Base-by-base conservation (phyloP, 2,888 invertebrate species). In the Leucoptera coffeella region DNA sequence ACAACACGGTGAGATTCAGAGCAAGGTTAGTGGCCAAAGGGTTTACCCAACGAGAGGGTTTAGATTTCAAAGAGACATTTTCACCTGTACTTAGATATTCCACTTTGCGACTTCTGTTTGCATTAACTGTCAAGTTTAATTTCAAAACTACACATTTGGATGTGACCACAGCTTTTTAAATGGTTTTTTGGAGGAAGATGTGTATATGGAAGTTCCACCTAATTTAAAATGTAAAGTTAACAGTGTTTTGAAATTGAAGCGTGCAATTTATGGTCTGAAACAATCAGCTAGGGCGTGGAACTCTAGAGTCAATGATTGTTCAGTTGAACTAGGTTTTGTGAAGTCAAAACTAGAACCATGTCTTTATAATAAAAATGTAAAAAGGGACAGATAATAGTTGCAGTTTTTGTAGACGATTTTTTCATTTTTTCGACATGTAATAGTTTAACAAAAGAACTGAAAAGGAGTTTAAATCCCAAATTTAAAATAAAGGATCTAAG, bases 91-190 rank as follows among this genome's bases (percentile, higher is more conserved):
- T 34, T 12, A 27, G 29, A 11, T 22, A 34, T 24, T 21, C 29
- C 8, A 27, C 32, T 6, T 14, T 34, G n/a, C 25, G 32, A 23
- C 17, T 32, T 12, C 20, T 32, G n/a, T 32, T 30, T 29, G 29
- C 32, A 12, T 15, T 34, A 7, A 8, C 25, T n/a, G 30, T 28
- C 5, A 4, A 27, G 15, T 22, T 28, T 21, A 25, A 12, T 2
- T 12, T 31, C 4, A 22, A 31, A 17, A 26, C 19, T 9, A 22
- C 22, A 4, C 30, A 31, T 9, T 12, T 33, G 9, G 29, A 35
- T 30, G 35, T 35, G 6, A 33, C 23, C 22, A 35, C 33, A 10
- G 33, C 33, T 10, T 33, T 35, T 15, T 35, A 7, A 30, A 33
- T 23, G 23, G 31, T 9, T 11, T 22, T 14, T 28, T 31, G 22